Evolutionary conservation across 2,113 vertebrate genomes (phyloP).

Genomic region (Phyllopteryx taeniolatus): DNA sequence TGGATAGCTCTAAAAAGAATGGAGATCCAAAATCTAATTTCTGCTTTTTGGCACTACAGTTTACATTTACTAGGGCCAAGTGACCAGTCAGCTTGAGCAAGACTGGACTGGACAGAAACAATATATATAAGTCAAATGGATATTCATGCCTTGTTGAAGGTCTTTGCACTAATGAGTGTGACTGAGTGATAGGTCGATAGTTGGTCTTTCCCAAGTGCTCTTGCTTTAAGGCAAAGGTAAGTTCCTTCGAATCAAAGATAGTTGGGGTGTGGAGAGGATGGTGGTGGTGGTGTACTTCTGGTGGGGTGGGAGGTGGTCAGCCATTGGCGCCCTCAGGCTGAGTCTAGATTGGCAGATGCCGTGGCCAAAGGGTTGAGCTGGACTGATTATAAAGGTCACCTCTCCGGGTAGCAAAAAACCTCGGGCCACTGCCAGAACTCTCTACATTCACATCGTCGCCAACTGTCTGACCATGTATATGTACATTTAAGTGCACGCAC

Average conservation of each 20-base stretch:
- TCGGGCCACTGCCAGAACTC: conserved; percentile 16
- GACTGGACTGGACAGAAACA: not conserved
- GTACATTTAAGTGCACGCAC: not conserved
- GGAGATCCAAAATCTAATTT: not conserved
- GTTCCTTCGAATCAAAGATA: conserved; percentile 18
- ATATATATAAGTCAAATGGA: not conserved
- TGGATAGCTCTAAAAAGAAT: too few relatives aligned
- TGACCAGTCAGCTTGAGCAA: not conserved
- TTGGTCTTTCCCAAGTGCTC: conserved; percentile 39
- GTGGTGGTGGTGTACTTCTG: not conserved
- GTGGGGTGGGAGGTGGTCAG: conserved; percentile 4
- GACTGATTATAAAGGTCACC: conserved; percentile 58
- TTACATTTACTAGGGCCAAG: not conserved
- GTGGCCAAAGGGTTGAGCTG: conserved; percentile 34
- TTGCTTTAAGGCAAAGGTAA: conserved; percentile 53
- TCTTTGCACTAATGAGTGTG: not conserved
- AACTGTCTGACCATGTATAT: conserved; percentile 5
- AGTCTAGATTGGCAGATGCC: conserved; percentile 47
- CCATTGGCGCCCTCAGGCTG: conserved; percentile 23
- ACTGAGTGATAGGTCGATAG: conserved; percentile 25
- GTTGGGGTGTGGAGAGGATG: not conserved
- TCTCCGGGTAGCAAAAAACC: conserved; percentile 27
- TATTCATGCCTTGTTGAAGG: not conserved
- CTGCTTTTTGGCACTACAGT: not conserved
- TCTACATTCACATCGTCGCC: conserved; percentile 16